phyloP scores from a whole-genome alignment of 2,888 invertebrate genomes.

The Crocallis elinguaria region DNA sequence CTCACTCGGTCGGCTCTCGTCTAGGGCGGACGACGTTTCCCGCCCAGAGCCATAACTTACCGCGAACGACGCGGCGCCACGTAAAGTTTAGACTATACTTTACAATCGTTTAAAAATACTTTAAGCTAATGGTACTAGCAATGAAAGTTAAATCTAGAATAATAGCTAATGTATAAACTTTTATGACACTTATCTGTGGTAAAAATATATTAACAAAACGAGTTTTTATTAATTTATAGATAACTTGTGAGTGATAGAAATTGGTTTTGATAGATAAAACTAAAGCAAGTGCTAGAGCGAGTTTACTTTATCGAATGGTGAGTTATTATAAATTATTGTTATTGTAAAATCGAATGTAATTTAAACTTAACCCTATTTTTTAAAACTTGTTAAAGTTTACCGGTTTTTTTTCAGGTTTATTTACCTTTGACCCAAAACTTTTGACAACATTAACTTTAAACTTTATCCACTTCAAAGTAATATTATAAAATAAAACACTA shows the following conservation, averaged over 20 bases:
- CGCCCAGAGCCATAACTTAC: conserved; percentile 43
- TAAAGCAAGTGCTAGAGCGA: not conserved
- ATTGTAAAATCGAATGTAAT: not conserved
- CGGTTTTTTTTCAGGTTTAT: no score
- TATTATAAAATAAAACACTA: no score
- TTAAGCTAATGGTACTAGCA: no score
- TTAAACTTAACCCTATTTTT: not conserved
- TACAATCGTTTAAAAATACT: not conserved
- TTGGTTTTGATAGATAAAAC: not conserved
- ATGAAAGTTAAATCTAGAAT: not conserved
- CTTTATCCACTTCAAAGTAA: no score
- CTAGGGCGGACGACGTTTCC: conserved; percentile 60
- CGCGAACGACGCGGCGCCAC: conserved; percentile 42
- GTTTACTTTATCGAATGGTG: not conserved
- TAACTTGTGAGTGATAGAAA: not conserved
- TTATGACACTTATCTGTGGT: not conserved
- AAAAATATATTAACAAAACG: no score
- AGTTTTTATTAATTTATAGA: no score
- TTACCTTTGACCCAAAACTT: no score
- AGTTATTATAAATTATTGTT: not conserved
- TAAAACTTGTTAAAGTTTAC: no score
- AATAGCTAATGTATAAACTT: not conserved
- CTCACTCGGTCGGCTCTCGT: conserved; percentile 50
- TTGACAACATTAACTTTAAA: no score
- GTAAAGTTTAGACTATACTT: not conserved